Conservation (phyloP, 2,888 invertebrate species). For the Artemia sp. region DNA sequence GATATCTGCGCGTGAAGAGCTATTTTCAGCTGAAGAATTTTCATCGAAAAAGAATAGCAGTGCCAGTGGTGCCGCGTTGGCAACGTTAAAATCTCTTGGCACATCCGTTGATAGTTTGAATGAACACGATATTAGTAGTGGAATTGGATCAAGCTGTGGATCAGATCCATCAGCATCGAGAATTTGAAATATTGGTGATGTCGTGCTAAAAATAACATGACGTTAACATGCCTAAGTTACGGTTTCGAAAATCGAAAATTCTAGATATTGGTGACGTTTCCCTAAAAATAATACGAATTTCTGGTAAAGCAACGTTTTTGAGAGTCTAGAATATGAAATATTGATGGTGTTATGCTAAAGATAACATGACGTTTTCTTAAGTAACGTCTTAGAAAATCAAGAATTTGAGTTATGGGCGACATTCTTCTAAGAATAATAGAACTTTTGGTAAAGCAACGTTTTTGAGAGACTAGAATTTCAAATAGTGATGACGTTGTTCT, state of each 20-base stretch:
- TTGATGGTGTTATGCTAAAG: no score
- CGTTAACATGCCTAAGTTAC: no score
- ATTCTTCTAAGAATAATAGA: neutral
- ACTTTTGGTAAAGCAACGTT: neutral
- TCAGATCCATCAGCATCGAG: constrained; percentile 18
- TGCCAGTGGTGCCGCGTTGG: constrained; percentile 15
- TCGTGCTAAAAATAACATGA: neutral
- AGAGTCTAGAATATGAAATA: no score
- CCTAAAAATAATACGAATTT: no score
- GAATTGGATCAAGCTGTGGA: constrained; percentile 22
- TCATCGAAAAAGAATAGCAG: neutral
- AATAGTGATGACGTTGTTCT: neutral
- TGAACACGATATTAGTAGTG: constrained; percentile 22
- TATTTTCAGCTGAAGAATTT: constrained; percentile 29
- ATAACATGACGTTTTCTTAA: no score
- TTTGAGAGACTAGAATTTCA: neutral
- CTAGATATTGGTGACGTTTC: no score
- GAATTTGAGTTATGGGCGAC: neutral
- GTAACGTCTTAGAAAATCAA: no score
- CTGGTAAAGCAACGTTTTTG: no score
- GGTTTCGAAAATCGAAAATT: no score
- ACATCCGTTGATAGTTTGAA: constrained; percentile 21
- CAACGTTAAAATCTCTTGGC: constrained; percentile 14
- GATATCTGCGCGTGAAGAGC: constrained; percentile 55
- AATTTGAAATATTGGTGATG: neutral